Evolutionary conservation across 2,113 vertebrate species (phyloP).

Genomic region (Bubo blakistoni): DNA sequence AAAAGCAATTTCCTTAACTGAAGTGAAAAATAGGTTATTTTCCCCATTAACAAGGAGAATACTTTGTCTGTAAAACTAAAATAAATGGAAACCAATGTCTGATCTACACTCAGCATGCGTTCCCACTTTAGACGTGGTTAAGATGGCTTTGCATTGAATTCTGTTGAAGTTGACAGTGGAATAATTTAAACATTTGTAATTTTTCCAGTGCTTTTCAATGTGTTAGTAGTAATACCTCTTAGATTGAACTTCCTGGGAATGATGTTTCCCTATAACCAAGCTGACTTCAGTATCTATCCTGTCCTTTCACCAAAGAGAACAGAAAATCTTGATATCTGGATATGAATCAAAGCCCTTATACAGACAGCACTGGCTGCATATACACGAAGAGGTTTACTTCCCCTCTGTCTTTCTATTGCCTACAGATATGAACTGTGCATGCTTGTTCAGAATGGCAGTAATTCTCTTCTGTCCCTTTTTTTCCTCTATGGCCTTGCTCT

Average conservation of each 20-base stretch:
- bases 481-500: background rate
- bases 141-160: constrained; percentile 2
- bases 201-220: background rate
- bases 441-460: background rate
- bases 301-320: background rate
- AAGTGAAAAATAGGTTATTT: constrained; percentile 58
- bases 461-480: background rate
- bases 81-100: constrained; percentile 21
- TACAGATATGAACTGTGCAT: background rate
- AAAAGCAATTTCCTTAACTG: constrained; percentile 39
- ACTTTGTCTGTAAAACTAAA: constrained; percentile 39
- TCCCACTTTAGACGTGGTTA: background rate
- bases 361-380: background rate
- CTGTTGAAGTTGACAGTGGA: background rate
- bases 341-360: background rate
- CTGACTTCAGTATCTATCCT: background rate
- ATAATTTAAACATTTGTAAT: constrained; percentile 35
- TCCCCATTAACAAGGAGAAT: constrained; percentile 54
- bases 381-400: background rate
- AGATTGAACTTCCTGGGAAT: background rate
- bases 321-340: background rate
- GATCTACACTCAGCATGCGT: background rate
- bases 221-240: background rate
- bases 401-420: background rate
- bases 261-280: background rate